phyloP scores from a whole-genome alignment of 2,113 vertebrate species.

The Oncorhynchus gorbuscha region DNA sequence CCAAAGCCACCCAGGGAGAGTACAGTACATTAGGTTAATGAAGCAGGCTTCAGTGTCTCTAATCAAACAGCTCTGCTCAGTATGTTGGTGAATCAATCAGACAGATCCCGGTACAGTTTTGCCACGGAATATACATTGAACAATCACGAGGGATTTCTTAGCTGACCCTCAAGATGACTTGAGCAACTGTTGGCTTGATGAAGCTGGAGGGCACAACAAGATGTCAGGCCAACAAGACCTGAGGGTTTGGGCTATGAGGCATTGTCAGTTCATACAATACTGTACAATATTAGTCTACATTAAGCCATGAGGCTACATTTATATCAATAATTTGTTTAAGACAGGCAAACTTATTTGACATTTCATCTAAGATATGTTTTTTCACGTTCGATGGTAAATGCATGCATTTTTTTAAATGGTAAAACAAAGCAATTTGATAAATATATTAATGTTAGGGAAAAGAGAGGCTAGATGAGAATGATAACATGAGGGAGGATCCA shows the following conservation, averaged over 20 bases:
- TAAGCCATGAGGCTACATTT: too few species aligned
- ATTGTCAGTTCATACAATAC: too few species aligned
- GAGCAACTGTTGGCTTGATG: slow-evolving; percentile 1
- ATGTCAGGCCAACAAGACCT: slow-evolving; percentile 23
- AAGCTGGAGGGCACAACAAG: slow-evolving; percentile 62
- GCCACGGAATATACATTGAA: background rate
- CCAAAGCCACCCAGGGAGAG: slow-evolving; percentile 2
- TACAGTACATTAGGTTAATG: slow-evolving; percentile 11
- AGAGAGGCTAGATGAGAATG: background rate
- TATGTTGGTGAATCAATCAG: slow-evolving; percentile 11
- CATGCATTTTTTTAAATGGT: background rate
- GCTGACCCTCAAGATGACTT: background rate
- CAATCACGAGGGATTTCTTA: background rate
- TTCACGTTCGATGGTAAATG: too few species aligned
- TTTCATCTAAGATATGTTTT: background rate
- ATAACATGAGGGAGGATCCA: background rate
- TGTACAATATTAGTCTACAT: too few species aligned
- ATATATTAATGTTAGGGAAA: background rate
- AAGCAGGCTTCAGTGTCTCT: slow-evolving; percentile 33
- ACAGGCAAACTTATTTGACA: background rate
- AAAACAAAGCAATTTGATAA: background rate
- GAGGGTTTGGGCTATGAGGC: too few species aligned
- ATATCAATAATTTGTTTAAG: background rate
- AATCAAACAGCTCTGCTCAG: slow-evolving; percentile 25
- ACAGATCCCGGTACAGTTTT: background rate